A percentile compares a stretch with the other conserved stretches of the same genome.
Evolutionary conservation across 1,140 invertebrate genomes (phyloP).

Genomic region (Zaprionus davidi): DNA sequence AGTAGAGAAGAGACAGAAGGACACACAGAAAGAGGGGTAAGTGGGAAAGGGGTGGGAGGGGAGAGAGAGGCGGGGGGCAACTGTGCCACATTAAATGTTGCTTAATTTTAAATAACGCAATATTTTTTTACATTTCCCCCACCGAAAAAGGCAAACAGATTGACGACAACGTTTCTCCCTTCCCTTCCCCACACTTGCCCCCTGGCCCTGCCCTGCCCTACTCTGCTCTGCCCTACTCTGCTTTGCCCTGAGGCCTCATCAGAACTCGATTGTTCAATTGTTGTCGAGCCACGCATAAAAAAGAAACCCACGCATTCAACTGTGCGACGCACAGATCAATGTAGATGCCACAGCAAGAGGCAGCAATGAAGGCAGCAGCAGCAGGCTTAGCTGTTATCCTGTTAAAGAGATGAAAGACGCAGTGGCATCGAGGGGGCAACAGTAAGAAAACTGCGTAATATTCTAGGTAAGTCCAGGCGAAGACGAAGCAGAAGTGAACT

Average conservation of each 20-base stretch:
- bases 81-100: constrained; percentile 68
- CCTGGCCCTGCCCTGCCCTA: background rate
- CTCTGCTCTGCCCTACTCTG: background rate
- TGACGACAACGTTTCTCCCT: background rate
- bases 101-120: constrained; percentile 76
- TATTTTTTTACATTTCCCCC: constrained; percentile 26
- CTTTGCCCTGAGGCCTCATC: constrained; percentile 46
- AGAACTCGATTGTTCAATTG: constrained; percentile 70
- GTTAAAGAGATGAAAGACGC: background rate
- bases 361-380: too few species aligned
- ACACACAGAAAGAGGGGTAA: background rate
- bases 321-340: background rate
- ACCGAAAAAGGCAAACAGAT: constrained; percentile 8
- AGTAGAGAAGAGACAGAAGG: background rate
- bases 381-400: too few species aligned
- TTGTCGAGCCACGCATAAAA: constrained; percentile 29
- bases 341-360: background rate
- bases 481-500: too few species aligned
- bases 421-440: too few species aligned
- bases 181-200: background rate
- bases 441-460: too few species aligned
- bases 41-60: background rate
- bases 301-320: background rate
- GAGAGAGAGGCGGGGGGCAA: background rate
- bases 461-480: too few species aligned